phyloP scores from a whole-genome alignment of 2,888 invertebrate species.

The Mythimna pallens region DNA sequence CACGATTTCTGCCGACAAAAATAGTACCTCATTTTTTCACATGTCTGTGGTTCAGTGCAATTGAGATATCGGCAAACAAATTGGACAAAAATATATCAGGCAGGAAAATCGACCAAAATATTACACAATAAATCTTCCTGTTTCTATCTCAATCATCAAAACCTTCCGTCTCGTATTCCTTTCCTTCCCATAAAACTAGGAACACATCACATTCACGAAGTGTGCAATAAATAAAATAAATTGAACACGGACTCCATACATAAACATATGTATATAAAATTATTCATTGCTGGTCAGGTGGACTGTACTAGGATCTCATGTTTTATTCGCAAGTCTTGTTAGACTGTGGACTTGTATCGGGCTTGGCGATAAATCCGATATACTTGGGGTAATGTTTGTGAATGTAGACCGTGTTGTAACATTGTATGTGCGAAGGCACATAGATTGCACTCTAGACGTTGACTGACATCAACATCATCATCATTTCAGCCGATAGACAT shows the following conservation, averaged over 20 bases:
- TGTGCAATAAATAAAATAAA: constrained; percentile 60
- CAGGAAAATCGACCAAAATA: background rate
- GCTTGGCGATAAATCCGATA: constrained; percentile 55
- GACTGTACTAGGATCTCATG: constrained; percentile 56
- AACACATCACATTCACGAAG: constrained; percentile 27
- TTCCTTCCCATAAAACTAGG: constrained; percentile 5
- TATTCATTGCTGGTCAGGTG: constrained; percentile 67
- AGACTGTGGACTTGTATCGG: constrained; percentile 31
- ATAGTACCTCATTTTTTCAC: too few relatives aligned
- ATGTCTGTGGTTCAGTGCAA: background rate
- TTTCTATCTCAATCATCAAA: constrained; percentile 10
- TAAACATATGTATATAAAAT: constrained; percentile 59
- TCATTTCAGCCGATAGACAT: too few relatives aligned
- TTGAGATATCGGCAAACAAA: background rate
- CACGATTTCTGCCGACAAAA: too few relatives aligned
- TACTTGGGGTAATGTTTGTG: constrained; percentile 21
- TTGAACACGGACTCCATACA: constrained; percentile 51
- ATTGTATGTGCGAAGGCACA: background rate
- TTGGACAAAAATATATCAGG: background rate
- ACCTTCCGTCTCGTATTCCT: constrained; percentile 9
- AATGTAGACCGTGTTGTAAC: constrained; percentile 34
- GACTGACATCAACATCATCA: too few relatives aligned
- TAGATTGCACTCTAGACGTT: too few relatives aligned
- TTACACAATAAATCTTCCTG: constrained; percentile 1
- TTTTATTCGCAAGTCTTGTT: constrained; percentile 63